Percentiles rank a stretch among this genome's conserved stretches.
These are phyloP conservation scores for Procambarus clarkii DNA, from an alignment of 1,140 invertebrate species.

Conservation along the genomic window DNA sequence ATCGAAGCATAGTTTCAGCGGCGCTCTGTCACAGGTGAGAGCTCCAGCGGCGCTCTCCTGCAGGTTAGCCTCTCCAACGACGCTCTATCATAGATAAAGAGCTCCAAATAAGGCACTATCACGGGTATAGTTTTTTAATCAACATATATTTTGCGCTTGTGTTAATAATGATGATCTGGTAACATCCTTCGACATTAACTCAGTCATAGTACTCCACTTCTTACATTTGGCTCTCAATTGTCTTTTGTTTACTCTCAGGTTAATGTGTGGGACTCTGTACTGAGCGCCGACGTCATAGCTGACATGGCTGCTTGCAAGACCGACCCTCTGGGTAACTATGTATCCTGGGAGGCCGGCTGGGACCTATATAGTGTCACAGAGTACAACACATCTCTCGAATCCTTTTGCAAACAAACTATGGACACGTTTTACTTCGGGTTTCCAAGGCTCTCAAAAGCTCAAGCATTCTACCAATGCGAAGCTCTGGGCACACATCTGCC, in stretches of 20 bases:
- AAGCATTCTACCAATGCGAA: conserved; percentile 50
- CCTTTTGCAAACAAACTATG: conserved; percentile 30
- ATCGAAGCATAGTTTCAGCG: conserved; percentile 32
- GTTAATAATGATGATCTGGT: too few relatives aligned
- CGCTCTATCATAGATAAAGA: too few relatives aligned
- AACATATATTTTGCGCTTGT: too few relatives aligned
- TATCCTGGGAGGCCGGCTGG: conserved; percentile 54
- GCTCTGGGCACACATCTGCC: conserved; percentile 54
- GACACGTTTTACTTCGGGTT: conserved; percentile 39
- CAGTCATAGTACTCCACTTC: too few relatives aligned
- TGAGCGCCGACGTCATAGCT: conserved; percentile 3
- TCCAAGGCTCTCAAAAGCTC: not conserved
- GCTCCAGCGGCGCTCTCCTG: not conserved
- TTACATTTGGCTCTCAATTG: not conserved
- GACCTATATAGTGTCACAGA: conserved; percentile 30
- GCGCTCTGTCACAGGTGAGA: conserved; percentile 40
- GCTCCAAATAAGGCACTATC: too few relatives aligned
- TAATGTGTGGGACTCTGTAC: conserved; percentile 48
- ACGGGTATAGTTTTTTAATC: too few relatives aligned
- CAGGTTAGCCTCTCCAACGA: not conserved
- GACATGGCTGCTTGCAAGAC: conserved; percentile 38
- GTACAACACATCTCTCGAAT: conserved; percentile 16
- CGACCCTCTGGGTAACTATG: conserved; percentile 50
- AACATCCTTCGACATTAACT: too few relatives aligned
- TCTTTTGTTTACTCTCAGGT: conserved; percentile 3